These are phyloP conservation scores for Daboia siamensis DNA, from an alignment of 2,113 vertebrate species.

Conservation along the genomic window DNA sequence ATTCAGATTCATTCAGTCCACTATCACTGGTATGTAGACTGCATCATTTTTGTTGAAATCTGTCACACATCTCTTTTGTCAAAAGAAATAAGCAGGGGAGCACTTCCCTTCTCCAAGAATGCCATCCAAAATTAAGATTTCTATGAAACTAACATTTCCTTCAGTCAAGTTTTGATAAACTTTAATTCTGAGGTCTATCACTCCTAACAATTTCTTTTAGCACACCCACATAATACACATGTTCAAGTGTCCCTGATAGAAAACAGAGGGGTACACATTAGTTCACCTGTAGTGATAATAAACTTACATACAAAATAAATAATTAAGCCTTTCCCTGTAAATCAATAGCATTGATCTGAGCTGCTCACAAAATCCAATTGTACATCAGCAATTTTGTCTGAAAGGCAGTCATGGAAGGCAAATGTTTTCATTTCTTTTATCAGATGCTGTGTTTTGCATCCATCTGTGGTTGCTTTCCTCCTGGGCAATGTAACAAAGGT, in stretches of 20 bases:
- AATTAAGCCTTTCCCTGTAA: conserved; percentile 64
- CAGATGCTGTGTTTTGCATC: conserved; percentile 57
- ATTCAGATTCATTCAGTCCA: not conserved
- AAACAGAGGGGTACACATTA: conserved; percentile 29
- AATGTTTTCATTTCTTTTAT: conserved; percentile 54
- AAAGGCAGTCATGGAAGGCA: conserved; percentile 49
- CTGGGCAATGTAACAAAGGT: conserved; percentile 35
- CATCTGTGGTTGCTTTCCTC: conserved; percentile 35
- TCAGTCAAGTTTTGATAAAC: conserved; percentile 40
- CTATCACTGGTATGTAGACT: not conserved
- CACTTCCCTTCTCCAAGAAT: conserved; percentile 17
- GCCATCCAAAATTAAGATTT: conserved; percentile 20
- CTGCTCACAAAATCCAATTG: conserved; percentile 63
- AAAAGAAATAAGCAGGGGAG: not conserved
- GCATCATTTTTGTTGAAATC: not conserved
- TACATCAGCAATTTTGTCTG: conserved; percentile 59
- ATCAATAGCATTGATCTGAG: conserved; percentile 69
- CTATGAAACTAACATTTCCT: conserved; percentile 43
- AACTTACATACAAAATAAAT: conserved; percentile 72
- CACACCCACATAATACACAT: conserved; percentile 29
- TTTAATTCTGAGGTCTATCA: conserved; percentile 42
- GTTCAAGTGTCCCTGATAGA: conserved; percentile 17
- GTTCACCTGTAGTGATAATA: conserved; percentile 63
- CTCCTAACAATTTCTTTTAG: conserved; percentile 13
- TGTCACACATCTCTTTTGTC: not conserved